Evolutionary conservation across 1,140 invertebrate species (phyloP), one percentile per base, ranked within the genome.

Genomic region (Nebria ingens): DNA sequence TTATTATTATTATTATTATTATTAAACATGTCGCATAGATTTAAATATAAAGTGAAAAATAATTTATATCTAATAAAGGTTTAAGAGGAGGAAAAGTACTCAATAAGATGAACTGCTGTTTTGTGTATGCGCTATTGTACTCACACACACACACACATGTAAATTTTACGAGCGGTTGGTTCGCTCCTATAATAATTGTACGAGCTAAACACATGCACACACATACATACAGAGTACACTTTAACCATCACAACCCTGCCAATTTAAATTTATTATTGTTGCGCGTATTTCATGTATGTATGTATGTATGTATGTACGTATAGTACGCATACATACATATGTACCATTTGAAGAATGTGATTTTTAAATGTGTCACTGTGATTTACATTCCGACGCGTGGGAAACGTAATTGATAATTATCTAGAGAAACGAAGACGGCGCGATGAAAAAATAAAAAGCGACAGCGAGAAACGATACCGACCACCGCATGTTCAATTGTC

Each of bases 361-460:
- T 45, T 45, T 45, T 45, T 45, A 12, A 45, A 45, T 45, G 40
- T 45, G 40, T 45, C 40, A 45, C 15, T 17, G 9, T 45, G 40
- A 45, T 45, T 45, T 45, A 45, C 40, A 45, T 45, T 45, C 40
- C 17, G 17, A 17, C 17, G 40, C 40, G 40, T 45, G 40, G 40
- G 40, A 45, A 45, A 45, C 40, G 15, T 45, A 45, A 45, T 45
- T 45, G 40, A 45, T 45, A 45, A 45, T 45, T 45, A 45, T 45
- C 17, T 9, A 45, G 6, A 45, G 17, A 45, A 34, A 34, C n/a
- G 25, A 34, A 34, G n/a, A 34, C 25, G 25, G n/a, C n/a, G n/a
- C n/a, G n/a, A n/a, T n/a, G n/a, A n/a, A n/a, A n/a, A 34, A 34
- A 34, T 34, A 9, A 34, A 34, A 34, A 34, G 25, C 25, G 25